Evolutionary conservation across 2,888 invertebrate genomes (phyloP), one percentile per base, ranked within the genome.

Genomic region (Xanthorhoe spadicearia): DNA sequence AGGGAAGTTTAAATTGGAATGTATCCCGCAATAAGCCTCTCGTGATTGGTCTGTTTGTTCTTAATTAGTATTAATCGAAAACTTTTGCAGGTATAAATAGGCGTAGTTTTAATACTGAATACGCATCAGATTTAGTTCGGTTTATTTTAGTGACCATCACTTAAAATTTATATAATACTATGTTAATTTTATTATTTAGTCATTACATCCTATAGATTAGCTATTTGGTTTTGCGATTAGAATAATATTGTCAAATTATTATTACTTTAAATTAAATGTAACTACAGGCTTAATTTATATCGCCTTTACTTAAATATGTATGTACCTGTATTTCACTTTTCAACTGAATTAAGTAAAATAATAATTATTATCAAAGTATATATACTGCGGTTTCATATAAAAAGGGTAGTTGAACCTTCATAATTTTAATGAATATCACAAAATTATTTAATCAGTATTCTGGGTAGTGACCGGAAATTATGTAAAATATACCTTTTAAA

Each of bases 1-100:
- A 89, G 86, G 88, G 85, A 92, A 93, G 83, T 93, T 93, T 93
- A 93, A 93, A 92, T 93, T 92, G 93, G 92, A 92, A 92, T 91
- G 90, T 90, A 92, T 90, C 92, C 90, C 87, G 84, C 90, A 89
- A 89, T 92, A 92, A 92, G 91, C 92, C 90, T 86, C 88, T 87
- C 83, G 85, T 87, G 92, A 93, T 92, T 92, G 91, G 91, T 82
- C 92, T 90, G 91, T 91, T 92, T 90, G 89, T 88, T 89, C 86
- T 88, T 91, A 93, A 93, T 92, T 92, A 91, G 90, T 90, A 92
- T 92, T 91, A 92, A 93, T 91, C 87, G 91, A 79, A 83, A 87
- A 84, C 83, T 90, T 83, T 80, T 81, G 80, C 83, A 80, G 49
- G 38, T 68, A 70, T 68, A 70, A 71, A 68, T 75, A 71, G 71